Percentiles rank a stretch among this genome's conserved stretches.
Evolutionary conservation across 2,888 invertebrate genomes (phyloP).

Genomic region (Caenorhabditis wallacei): DNA sequence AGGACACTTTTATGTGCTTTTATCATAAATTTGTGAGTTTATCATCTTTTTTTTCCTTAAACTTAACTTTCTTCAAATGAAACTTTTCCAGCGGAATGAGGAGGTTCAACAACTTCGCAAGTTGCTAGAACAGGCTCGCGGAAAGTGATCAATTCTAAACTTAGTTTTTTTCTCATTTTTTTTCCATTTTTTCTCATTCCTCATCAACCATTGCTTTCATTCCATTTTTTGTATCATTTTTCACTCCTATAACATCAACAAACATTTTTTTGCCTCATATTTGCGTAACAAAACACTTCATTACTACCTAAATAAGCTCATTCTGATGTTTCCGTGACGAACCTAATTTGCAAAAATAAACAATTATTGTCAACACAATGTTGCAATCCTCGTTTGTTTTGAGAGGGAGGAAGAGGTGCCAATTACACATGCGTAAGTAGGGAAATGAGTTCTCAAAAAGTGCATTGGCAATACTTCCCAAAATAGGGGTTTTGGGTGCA

Average conservation of each 20-base stretch:
- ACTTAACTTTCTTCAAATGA: background rate
- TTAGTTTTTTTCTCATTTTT: background rate
- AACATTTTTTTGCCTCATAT: conserved; percentile 28
- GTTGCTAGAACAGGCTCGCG: conserved; percentile 27
- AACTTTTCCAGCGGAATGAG: conserved; percentile 3
- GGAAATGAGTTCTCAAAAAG: conserved; percentile 15
- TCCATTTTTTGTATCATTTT: conserved; percentile 14
- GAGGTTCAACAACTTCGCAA: conserved; percentile 25
- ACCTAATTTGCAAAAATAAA: conserved; percentile 56
- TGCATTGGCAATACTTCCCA: conserved; percentile 7
- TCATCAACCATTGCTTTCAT: conserved; percentile 26
- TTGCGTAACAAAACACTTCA: conserved; percentile 29
- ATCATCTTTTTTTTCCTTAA: too few relatives aligned
- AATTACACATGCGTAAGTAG: conserved; percentile 4
- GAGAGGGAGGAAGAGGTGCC: conserved; percentile 29
- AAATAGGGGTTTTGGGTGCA: conserved; percentile 5
- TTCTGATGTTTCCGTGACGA: conserved; percentile 52
- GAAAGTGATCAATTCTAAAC: background rate
- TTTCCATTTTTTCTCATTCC: conserved; percentile 10
- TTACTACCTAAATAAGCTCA: conserved; percentile 37
- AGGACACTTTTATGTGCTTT: conserved; percentile 24
- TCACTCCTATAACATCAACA: conserved; percentile 24
- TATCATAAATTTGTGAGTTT: conserved; percentile 47
- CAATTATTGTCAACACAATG: conserved; percentile 10
- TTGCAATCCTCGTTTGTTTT: conserved; percentile 6